Evolutionary conservation across 1,140 invertebrate genomes (phyloP), one percentile per base, ranked within the genome.

Genomic region (Caenorhabditis tropicalis): DNA sequence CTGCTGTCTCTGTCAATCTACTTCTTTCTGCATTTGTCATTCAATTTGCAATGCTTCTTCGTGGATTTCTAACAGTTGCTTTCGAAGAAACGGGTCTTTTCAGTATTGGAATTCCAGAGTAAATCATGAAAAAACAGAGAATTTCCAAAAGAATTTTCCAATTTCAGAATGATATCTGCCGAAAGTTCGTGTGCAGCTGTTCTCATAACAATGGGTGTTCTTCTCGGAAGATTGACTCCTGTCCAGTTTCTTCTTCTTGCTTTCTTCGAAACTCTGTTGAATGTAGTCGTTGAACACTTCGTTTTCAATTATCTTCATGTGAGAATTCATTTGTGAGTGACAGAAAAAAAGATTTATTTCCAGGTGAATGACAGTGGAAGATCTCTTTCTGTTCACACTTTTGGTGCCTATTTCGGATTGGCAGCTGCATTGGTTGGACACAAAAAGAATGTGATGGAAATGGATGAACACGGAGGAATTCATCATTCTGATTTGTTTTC

Each of bases 1-100:
- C 95, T 85, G 94, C 95, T 0, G 93, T 97, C 0, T 95, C 96
- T 0, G 93, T 96, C 85, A 97, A 96, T 87, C 94, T 96, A 88
- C 93, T 98, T 1, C 89, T 97, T 5, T 89, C 89, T 29, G 90
- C 91, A 0, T 89, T 92, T 70, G 81, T 84, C 0, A 82, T 86
- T 29, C 60, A 82, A 83, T 86, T 74, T 51, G 60, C 58, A 31
- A 89, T 84, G 74, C 56, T 85, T 60, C 51, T 65, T 10, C 82
- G 87, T 48, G 87, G 87, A 58, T 88, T 87, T 53, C 16, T 88
- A 19, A 60, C 81, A n/a, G 31, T 87, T 31, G 80, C 84, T 16
- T 87, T 87, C 33, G n/a, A 60, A 48, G 58, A 85, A 31, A 70
- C 48, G n/a, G 81, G 81, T n/a, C 19, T 51, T 16, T 86, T 83